phyloP scores from a whole-genome alignment of 1,140 invertebrate species.

The Macrobrachium rosenbergii region DNA sequence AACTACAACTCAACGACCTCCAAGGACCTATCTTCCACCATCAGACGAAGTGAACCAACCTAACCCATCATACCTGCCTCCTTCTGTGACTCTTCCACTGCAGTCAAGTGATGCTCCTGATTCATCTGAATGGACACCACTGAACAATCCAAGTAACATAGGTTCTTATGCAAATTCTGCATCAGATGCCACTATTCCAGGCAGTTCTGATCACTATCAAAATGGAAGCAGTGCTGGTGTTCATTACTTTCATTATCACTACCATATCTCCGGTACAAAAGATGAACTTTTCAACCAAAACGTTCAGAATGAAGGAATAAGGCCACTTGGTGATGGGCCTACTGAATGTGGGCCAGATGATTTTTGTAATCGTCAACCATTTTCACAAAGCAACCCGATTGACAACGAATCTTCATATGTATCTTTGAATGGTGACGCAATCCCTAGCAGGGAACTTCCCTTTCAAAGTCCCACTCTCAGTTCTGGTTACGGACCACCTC shows the following conservation, averaged over 20 bases:
- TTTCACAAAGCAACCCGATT: not conserved
- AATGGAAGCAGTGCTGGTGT: not conserved
- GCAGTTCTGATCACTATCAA: not conserved
- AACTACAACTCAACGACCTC: not conserved
- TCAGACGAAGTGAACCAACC: not conserved
- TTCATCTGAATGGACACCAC: not conserved
- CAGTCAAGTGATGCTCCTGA: not conserved
- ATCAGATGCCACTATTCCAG: not conserved
- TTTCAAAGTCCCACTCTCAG: too few relatives aligned
- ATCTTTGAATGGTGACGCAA: too few relatives aligned
- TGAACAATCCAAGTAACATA: not conserved
- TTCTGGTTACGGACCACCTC: slow-evolving; percentile 8
- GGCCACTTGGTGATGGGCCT: not conserved
- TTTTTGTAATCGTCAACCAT: not conserved
- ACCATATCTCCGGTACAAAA: slow-evolving; percentile 20
- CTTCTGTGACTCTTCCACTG: slow-evolving; percentile 34
- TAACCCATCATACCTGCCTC: slow-evolving; percentile 5
- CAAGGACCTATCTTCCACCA: not conserved
- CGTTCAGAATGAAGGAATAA: not conserved
- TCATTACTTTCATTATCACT: slow-evolving; percentile 53
- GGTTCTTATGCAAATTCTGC: not conserved
- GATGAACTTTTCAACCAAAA: not conserved
- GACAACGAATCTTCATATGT: too few relatives aligned
- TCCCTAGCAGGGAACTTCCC: too few relatives aligned
- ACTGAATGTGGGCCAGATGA: not conserved